These are phyloP conservation scores for Cotesia typhae DNA, from an alignment of 1,140 invertebrate species.

Conservation along the genomic window DNA sequence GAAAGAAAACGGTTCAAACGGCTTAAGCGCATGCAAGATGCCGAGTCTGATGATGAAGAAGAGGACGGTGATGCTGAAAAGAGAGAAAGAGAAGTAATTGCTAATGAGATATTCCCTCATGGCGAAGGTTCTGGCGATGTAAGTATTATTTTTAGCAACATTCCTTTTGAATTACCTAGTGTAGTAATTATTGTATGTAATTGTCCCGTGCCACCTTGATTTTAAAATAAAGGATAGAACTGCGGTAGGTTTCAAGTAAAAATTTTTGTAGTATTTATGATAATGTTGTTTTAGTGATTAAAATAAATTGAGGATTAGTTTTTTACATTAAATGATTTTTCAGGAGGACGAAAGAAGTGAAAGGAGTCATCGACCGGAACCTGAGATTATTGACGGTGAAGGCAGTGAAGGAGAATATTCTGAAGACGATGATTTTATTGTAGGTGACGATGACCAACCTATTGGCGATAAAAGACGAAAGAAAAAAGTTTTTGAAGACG, in stretches of 20 bases:
- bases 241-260: conserved; percentile 46
- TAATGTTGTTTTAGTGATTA: conserved; percentile 1
- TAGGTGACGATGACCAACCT: conserved; percentile 93
- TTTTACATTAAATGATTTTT: conserved; percentile 11
- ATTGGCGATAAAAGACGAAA: conserved; percentile 88
- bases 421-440: conserved; percentile 96
- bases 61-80: conserved; percentile 70
- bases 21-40: conserved; percentile 83
- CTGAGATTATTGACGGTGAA: conserved; percentile 77
- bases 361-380: conserved; percentile 71
- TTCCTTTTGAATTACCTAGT: conserved; percentile 3
- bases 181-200: conserved; percentile 28
- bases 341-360: conserved; percentile 85
- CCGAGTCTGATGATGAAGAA: conserved; percentile 85
- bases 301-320: neutral
- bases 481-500: conserved; percentile 90
- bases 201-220: conserved; percentile 42
- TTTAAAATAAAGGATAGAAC: conserved; percentile 51
- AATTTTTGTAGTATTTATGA: conserved; percentile 4
- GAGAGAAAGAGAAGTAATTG: conserved; percentile 84
- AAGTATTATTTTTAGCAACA: conserved; percentile 55
- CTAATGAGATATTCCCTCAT: conserved; percentile 80
- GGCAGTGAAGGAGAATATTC: conserved; percentile 82
- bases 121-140: conserved; percentile 85
- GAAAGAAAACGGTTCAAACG: conserved; percentile 92